A percentile compares a stretch with the other conserved stretches of the same genome.
Conservation (phyloP, 2,797 vertebrate genomes). For the Hoplostethus mediterraneus region DNA sequence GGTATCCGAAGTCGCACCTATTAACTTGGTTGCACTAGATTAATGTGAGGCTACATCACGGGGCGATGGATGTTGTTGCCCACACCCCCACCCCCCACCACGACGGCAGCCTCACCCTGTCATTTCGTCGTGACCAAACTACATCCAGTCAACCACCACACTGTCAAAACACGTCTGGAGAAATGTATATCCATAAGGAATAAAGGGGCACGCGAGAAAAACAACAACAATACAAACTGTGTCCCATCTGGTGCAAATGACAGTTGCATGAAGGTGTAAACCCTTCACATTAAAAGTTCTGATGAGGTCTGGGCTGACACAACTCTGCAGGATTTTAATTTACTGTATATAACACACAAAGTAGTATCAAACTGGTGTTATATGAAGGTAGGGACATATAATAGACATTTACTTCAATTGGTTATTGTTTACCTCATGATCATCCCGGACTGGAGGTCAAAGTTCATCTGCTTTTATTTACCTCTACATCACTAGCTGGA, state of each 20-base stretch:
- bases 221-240: constrained; percentile 18
- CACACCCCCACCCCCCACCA: not conserved
- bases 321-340: no score
- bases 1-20: not conserved
- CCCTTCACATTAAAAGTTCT: constrained; percentile 4
- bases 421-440: no score
- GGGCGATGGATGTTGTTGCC: constrained; percentile 41
- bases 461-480: no score
- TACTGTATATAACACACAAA: no score
- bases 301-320: not conserved
- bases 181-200: not conserved
- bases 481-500: no score
- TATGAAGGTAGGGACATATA: no score
- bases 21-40: constrained; percentile 42
- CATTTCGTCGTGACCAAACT: constrained; percentile 62
- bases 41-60: constrained; percentile 40
- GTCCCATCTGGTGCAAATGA: constrained; percentile 37
- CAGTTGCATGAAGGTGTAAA: constrained; percentile 33
- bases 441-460: no score
- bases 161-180: constrained; percentile 25
- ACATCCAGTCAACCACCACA: constrained; percentile 26
- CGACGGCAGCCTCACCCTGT: constrained; percentile 54
- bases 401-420: no score
- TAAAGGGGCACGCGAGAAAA: not conserved
- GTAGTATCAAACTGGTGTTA: no score